phyloP scores from a whole-genome alignment of 2,888 invertebrate genomes.

The Trissolcus brochymenae region DNA sequence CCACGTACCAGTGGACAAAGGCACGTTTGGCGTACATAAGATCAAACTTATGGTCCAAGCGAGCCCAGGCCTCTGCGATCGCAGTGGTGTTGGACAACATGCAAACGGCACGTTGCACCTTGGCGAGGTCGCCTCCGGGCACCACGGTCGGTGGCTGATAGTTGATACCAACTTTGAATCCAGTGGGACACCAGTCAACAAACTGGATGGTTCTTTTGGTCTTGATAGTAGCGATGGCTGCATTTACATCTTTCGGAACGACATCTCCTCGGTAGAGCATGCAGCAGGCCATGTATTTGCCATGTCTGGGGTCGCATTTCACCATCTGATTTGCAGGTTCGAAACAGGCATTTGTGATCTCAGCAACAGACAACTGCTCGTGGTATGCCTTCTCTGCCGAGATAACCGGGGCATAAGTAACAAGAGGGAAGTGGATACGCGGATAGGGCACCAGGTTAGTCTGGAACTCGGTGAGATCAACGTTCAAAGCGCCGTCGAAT shows the following conservation, averaged over 20 bases:
- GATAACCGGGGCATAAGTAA: conserved; percentile 6
- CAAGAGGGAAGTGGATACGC: conserved; percentile 8
- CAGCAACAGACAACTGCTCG: conserved; percentile 8
- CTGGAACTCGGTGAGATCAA: conserved; percentile 10
- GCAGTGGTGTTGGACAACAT: conserved; percentile 15
- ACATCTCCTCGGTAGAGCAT: conserved; percentile 13
- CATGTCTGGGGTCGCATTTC: conserved; percentile 7
- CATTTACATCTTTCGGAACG: conserved; percentile 12
- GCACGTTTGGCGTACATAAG: conserved; percentile 15
- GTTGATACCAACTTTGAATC: conserved; percentile 10
- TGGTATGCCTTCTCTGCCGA: conserved; percentile 12
- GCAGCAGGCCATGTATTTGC: conserved; percentile 17
- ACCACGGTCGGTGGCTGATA: conserved; percentile 11
- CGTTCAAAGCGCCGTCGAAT: conserved; percentile 3
- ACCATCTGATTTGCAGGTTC: conserved; percentile 18
- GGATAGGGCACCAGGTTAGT: conserved; percentile 8
- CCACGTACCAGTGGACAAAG: conserved; percentile 11
- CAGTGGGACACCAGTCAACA: conserved; percentile 14
- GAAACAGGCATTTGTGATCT: conserved; percentile 3
- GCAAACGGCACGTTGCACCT: conserved; percentile 13
- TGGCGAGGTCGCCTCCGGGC: conserved; percentile 9
- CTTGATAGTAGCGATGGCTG: conserved; percentile 13
- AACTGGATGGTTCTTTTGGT: conserved; percentile 14
- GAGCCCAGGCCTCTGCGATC: conserved; percentile 12
- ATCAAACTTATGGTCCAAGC: conserved; percentile 13